phyloP scores from a whole-genome alignment of 2,113 vertebrate species.

The Syrrhaptes paradoxus region DNA sequence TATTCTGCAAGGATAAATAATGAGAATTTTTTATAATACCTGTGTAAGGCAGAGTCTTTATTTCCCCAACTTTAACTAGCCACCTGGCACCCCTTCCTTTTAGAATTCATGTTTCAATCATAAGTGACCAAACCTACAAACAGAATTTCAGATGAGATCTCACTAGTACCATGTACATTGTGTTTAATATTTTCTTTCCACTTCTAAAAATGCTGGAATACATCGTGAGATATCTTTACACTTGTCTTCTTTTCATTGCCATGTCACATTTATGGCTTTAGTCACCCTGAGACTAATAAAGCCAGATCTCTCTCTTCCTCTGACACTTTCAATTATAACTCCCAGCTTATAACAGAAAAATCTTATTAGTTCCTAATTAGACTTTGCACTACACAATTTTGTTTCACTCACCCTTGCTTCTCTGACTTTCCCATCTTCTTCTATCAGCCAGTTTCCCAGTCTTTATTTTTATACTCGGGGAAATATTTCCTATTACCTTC shows the following conservation, averaged over 20 bases:
- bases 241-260: conserved; percentile 25
- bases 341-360: conserved; percentile 35
- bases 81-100: neutral
- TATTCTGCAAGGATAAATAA: neutral
- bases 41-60: neutral
- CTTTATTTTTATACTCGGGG: neutral
- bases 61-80: neutral
- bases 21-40: neutral
- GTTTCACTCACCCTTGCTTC: neutral
- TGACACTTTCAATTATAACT: conserved; percentile 58
- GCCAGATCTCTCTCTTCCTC: neutral
- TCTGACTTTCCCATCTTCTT: neutral
- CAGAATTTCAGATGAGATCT: neutral
- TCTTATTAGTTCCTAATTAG: conserved; percentile 42
- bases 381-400: conserved; percentile 9
- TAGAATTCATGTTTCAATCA: neutral
- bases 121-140: conserved; percentile 5
- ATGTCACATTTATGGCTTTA: conserved; percentile 26
- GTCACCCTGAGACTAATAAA: conserved; percentile 44
- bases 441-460: neutral
- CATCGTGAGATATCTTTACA: neutral
- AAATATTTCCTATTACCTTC: neutral
- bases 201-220: neutral
- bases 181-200: neutral
- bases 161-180: neutral